A percentile compares a stretch with the other conserved stretches of the same genome.
These are phyloP conservation scores for Ceryle rudis DNA, from an alignment of 2,797 vertebrate species.

Conservation along the genomic window DNA sequence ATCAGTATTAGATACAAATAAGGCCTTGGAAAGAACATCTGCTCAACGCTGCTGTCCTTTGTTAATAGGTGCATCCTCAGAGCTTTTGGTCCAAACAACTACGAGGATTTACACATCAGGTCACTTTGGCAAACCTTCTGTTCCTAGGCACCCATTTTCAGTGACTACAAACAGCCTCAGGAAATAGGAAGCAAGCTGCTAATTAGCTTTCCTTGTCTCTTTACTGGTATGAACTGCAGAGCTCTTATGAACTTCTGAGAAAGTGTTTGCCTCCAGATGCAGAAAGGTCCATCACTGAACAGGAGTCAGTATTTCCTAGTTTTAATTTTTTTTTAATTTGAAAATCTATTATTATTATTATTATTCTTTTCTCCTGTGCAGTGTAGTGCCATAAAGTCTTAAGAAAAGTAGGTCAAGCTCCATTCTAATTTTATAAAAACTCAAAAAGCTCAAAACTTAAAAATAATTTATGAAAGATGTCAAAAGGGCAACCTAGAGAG, in stretches of 20 bases:
- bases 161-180: background rate
- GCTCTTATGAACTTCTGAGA: background rate
- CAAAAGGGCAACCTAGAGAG: background rate
- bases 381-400: background rate
- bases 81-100: background rate
- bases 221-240: background rate
- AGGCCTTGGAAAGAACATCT: background rate
- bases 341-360: rapidly evolving
- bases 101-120: background rate
- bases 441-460: background rate
- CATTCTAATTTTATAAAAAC: background rate
- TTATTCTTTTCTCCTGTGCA: background rate
- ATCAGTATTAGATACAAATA: background rate
- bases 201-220: background rate
- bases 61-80: background rate
- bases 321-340: background rate
- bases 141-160: background rate
- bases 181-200: background rate
- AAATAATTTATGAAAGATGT: background rate
- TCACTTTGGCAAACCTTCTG: background rate
- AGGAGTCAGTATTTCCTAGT: background rate
- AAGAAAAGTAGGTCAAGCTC: background rate
- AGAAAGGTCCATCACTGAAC: background rate
- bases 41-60: background rate
- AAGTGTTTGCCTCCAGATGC: background rate